Percentiles rank a stretch among this genome's conserved stretches.
Evolutionary conservation across 2,888 invertebrate species (phyloP).

Genomic region (Tiphia femorata): DNA sequence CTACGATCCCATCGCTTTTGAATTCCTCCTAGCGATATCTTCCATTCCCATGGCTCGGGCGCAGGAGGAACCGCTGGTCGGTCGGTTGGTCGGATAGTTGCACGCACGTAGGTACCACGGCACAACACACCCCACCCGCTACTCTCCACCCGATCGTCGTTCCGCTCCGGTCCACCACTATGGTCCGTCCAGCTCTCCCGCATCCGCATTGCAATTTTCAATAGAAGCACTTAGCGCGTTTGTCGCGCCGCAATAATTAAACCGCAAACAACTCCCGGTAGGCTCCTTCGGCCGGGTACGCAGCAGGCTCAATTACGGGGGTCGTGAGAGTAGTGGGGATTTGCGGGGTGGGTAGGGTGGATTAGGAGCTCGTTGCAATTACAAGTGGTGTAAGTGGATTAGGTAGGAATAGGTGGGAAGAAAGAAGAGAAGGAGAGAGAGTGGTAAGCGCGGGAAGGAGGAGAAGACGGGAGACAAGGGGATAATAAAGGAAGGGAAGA

Average conservation of each 20-base stretch:
- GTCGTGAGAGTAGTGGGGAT: background rate
- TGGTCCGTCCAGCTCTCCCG: too few species aligned
- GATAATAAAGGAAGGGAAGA: background rate
- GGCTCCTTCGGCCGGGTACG: conserved; percentile 17
- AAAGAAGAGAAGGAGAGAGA: conserved; percentile 3
- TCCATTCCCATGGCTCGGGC: too few species aligned
- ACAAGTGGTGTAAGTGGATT: conserved; percentile 30
- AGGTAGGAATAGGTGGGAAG: conserved; percentile 17
- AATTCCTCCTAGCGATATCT: too few species aligned
- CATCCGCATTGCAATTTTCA: background rate
- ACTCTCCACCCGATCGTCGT: too few species aligned
- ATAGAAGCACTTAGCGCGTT: conserved; percentile 10
- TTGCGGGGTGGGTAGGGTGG: conserved; percentile 8
- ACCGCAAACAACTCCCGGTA: conserved; percentile 16
- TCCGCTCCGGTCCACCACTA: too few species aligned
- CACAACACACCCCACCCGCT: too few species aligned
- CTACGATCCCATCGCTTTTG: too few species aligned
- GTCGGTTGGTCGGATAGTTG: too few species aligned
- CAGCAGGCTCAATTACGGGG: conserved; percentile 20
- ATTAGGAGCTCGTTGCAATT: conserved; percentile 29
- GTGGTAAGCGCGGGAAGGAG: background rate
- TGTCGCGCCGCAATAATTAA: conserved; percentile 31
- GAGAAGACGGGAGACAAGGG: conserved; percentile 8
- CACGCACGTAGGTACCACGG: too few species aligned
- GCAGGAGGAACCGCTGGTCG: too few species aligned